Percentiles rank a stretch among this genome's conserved stretches.
phyloP scores from a whole-genome alignment of 2,888 invertebrate species.

The Drepana falcataria region DNA sequence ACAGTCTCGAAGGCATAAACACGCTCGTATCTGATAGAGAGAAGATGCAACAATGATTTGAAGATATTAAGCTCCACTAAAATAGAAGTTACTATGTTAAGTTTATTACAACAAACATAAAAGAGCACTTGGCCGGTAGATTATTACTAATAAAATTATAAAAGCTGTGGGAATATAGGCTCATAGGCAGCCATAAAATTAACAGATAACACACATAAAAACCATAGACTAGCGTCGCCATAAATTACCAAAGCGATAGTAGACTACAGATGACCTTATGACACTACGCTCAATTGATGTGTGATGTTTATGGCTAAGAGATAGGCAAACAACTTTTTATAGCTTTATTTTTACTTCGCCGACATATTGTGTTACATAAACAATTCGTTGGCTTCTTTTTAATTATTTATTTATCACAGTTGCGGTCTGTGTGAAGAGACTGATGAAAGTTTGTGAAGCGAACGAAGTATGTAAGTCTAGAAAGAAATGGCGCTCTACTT shows the following conservation, averaged over 20 bases:
- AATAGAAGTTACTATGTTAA: too few relatives aligned
- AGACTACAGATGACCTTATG: background rate
- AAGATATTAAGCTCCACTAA: too few relatives aligned
- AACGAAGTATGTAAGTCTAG: too few relatives aligned
- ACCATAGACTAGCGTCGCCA: slow-evolving; percentile 2
- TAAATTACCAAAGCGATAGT: slow-evolving; percentile 5
- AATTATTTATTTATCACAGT: too few relatives aligned
- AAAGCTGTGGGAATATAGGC: background rate
- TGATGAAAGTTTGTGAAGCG: too few relatives aligned
- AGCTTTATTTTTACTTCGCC: background rate
- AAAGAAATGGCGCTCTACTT: too few relatives aligned
- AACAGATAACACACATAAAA: background rate
- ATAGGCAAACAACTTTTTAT: background rate
- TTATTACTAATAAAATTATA: background rate
- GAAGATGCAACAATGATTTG: too few relatives aligned
- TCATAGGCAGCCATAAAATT: background rate
- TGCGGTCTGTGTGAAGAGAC: too few relatives aligned
- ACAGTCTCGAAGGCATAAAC: too few relatives aligned
- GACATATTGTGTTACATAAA: background rate
- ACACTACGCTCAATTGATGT: background rate
- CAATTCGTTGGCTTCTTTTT: too few relatives aligned
- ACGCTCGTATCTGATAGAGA: too few relatives aligned
- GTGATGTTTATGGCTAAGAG: background rate
- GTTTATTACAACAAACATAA: background rate
- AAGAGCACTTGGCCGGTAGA: background rate